Conservation (phyloP, 2,888 invertebrate genomes). For the Gymnocheta viridis region DNA sequence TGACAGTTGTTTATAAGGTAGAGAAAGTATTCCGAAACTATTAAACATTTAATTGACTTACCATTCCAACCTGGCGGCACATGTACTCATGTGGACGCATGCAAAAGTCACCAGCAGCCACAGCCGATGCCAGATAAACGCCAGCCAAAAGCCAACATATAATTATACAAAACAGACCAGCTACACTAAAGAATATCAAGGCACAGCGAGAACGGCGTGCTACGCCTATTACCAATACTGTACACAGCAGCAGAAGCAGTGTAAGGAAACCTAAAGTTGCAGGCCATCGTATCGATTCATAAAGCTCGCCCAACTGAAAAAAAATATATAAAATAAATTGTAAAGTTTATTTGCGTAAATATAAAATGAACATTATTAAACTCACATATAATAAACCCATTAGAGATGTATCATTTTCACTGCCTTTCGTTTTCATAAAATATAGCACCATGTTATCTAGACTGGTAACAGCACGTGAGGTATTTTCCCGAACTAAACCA, state of each 20-base stretch:
- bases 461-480: slow-evolving; percentile 86
- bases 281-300: slow-evolving; percentile 82
- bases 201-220: slow-evolving; percentile 88
- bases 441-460: slow-evolving; percentile 82
- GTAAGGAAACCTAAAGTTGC: slow-evolving; percentile 82
- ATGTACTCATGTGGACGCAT: slow-evolving; percentile 87
- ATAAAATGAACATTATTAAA: slow-evolving; percentile 18
- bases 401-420: slow-evolving; percentile 80
- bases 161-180: slow-evolving; percentile 85
- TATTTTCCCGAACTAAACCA: slow-evolving; percentile 87
- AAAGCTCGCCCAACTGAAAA: slow-evolving; percentile 80
- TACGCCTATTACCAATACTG: slow-evolving; percentile 82
- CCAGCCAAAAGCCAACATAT: slow-evolving; percentile 93
- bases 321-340: neutral
- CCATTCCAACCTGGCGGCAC: slow-evolving; percentile 82
- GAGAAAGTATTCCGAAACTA: neutral
- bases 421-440: slow-evolving; percentile 81
- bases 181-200: slow-evolving; percentile 93
- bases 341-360: neutral
- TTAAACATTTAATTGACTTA: slow-evolving; percentile 72
- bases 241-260: slow-evolving; percentile 80
- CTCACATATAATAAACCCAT: slow-evolving; percentile 81
- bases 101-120: slow-evolving; percentile 93
- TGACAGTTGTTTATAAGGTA: neutral
- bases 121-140: slow-evolving; percentile 91